A percentile compares a stretch with the other conserved stretches of the same genome.
Conservation (phyloP, 2,797 vertebrate genomes). For the Sternarchorhynchus goeldii region DNA sequence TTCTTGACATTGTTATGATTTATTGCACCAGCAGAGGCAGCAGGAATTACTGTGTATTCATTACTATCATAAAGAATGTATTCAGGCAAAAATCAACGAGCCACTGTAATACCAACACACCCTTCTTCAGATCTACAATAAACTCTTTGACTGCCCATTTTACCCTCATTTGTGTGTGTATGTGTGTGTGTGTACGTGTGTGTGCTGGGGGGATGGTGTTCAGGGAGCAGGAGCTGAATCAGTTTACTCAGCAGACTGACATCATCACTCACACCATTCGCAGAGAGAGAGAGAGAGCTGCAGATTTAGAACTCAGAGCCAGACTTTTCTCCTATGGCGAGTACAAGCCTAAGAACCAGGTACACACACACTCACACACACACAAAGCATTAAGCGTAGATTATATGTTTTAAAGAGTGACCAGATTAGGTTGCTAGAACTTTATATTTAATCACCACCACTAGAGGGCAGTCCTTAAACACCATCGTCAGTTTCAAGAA, state of each 20-base stretch:
- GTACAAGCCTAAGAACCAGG: constrained; percentile 69
- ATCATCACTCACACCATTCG: constrained; percentile 62
- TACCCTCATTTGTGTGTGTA: constrained; percentile 2
- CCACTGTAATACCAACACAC: background rate
- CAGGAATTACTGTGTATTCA: constrained; percentile 55
- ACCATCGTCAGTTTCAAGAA: background rate
- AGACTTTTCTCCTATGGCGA: constrained; percentile 67
- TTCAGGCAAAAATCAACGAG: background rate
- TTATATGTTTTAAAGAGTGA: background rate
- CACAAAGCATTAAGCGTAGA: background rate
- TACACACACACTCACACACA: constrained; percentile 47
- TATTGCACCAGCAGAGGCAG: constrained; percentile 61
- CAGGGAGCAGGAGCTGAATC: constrained; percentile 73
- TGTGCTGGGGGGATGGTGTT: no score
- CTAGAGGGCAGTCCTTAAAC: constrained; percentile 12
- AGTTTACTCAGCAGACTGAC: constrained; percentile 64
- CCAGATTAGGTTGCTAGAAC: background rate
- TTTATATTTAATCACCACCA: background rate
- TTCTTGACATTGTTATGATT: background rate
- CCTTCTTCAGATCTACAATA: background rate
- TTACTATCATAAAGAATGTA: background rate
- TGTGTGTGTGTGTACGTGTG: constrained; percentile 8
- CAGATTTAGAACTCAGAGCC: constrained; percentile 72
- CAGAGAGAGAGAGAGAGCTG: constrained; percentile 67
- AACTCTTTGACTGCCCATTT: constrained; percentile 4